These are phyloP conservation scores for Leptoclinus maculatus DNA, from an alignment of 2,797 vertebrate species.

Conservation along the genomic window DNA sequence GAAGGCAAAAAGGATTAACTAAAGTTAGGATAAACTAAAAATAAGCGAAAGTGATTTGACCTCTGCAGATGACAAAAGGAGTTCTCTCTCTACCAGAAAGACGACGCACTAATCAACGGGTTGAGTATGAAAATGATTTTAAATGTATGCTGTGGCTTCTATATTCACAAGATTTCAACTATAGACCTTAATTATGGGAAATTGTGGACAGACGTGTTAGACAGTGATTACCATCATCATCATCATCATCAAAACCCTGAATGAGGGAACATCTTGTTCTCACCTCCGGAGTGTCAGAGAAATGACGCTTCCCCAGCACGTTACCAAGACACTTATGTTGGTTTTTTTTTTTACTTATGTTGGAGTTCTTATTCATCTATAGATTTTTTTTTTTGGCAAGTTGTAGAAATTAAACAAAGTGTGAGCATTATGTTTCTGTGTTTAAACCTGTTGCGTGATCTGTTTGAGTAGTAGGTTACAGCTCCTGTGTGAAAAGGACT, in stretches of 20 bases:
- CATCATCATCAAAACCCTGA: not conserved
- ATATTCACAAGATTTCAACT: not conserved
- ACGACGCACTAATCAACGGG: not conserved
- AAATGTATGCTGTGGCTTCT: not conserved
- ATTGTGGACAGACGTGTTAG: not conserved
- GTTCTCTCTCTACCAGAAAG: not conserved
- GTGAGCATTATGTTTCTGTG: not conserved
- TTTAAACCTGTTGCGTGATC: not conserved
- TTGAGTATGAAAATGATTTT: not conserved
- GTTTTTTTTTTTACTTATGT: too few species aligned
- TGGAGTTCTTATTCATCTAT: not conserved
- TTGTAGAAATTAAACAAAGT: not conserved
- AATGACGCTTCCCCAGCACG: not conserved
- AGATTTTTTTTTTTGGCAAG: not conserved
- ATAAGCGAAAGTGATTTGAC: not conserved
- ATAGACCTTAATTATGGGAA: not conserved
- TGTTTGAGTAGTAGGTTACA: not conserved
- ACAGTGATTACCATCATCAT: not conserved
- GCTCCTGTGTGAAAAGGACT: not conserved
- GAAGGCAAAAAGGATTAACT: not conserved
- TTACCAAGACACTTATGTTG: not conserved
- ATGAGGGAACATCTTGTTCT: not conserved
- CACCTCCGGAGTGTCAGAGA: not conserved
- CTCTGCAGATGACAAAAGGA: not conserved
- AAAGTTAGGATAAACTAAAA: not conserved